A percentile compares a stretch with the other conserved stretches of the same genome.
Conservation (phyloP, 2,888 invertebrate genomes). For the Sceliomorpha sp. region DNA sequence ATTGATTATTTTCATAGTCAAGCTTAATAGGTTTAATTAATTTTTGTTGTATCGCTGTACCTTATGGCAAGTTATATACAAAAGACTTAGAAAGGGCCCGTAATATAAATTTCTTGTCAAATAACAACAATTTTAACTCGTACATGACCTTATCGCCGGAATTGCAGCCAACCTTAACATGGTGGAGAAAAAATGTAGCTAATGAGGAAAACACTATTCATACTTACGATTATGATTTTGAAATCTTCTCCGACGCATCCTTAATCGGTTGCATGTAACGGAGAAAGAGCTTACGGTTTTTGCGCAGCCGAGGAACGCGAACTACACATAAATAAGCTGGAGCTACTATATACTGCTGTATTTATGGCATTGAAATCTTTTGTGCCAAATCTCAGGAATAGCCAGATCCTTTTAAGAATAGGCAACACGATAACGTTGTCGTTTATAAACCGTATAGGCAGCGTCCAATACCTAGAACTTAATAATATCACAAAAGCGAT, state of each 20-base stretch:
- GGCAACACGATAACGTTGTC: not conserved
- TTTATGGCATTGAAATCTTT: not conserved
- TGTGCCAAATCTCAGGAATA: not conserved
- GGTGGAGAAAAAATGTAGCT: not conserved
- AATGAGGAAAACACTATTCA: not conserved
- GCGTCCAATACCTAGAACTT: not conserved
- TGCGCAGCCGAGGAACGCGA: not conserved
- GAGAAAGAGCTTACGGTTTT: not conserved
- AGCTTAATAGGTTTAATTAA: constrained; percentile 1
- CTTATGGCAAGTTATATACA: constrained; percentile 4
- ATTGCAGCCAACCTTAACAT: not conserved
- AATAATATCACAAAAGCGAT: not conserved
- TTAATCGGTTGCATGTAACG: not conserved
- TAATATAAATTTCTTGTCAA: not conserved
- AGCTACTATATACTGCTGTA: not conserved
- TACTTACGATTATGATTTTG: not conserved
- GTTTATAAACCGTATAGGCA: not conserved
- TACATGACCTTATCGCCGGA: not conserved
- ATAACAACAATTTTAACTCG: not conserved
- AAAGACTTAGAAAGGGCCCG: constrained; percentile 1
- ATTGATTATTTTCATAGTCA: too few relatives aligned
- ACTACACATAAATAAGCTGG: not conserved
- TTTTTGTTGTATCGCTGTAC: constrained; percentile 6
- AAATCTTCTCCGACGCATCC: not conserved
- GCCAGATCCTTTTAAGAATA: not conserved